Base-by-base conservation (phyloP, 35 echinoderm and acorn worm species). In the Holothuria glaberrima region DNA sequence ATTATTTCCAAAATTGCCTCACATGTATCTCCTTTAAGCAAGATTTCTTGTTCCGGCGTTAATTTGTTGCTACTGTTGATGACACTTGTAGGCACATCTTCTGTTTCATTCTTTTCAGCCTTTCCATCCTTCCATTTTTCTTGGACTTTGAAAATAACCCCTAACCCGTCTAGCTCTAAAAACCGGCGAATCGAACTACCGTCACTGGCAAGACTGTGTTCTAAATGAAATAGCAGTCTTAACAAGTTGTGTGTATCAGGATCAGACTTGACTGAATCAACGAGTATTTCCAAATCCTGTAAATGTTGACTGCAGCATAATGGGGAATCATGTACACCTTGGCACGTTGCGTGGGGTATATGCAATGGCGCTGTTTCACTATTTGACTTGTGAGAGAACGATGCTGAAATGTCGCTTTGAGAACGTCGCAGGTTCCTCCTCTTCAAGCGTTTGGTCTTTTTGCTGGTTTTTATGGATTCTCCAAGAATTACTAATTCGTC, bases 181-280 rank as follows among this genome's bases (percentile, higher is more conserved):
- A 84, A 84, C 31, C 57, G 21, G 56, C 80, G 13, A 28, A 84
- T 38, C 22, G 58, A 21, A 10, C 57, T 46, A 48, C 34, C 58
- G 22, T 30, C 57, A 38, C 59, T 57, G 56, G 34, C 31, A 12
- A 33, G 14, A 38, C 54, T 31, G n/a, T 52, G 26, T 7, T 48
- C 80, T 34, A 84, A 36, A 17, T 61, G 56, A 58, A 84, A 58
- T n/a, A 58, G 56, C 28, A 84, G 57, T 12, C 46, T 17, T 5
- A 84, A 30, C 34, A 84, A 36, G 57, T 84, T 84, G 80, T 84
- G 80, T 61, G 46, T 54, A 32, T 84, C 31, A 29, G 80, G 59
- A 17, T 61, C 29, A 58, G 4, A 12, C 59, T 84, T 62, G 2
- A 57, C 57, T 61, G 29, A 84, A 36, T 13, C 56, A 30, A 84